Conservation (phyloP, 2,888 invertebrate genomes). For the Syritta pipiens region DNA sequence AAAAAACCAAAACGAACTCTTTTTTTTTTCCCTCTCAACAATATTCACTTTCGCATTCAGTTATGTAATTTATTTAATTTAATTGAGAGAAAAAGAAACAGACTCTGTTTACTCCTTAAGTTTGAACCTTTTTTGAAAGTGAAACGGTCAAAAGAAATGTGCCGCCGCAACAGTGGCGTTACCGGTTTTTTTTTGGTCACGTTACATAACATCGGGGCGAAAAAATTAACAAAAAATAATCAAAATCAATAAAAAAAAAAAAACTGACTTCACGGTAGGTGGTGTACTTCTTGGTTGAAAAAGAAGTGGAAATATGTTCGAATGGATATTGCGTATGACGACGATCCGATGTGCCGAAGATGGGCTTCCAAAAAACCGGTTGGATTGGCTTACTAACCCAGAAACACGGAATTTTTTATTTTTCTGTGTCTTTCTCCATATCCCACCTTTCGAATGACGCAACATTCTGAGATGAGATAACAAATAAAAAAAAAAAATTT, state of each 20-base stretch:
- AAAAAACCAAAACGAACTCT: no score
- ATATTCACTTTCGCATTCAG: constrained; percentile 33
- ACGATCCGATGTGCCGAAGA: constrained; percentile 26
- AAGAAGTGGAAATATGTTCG: no score
- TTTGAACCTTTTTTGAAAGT: constrained; percentile 51
- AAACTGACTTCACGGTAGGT: constrained; percentile 16
- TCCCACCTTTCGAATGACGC: constrained; percentile 35
- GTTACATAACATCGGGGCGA: constrained; percentile 58
- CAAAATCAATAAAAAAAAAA: constrained; percentile 24
- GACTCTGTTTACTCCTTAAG: constrained; percentile 26
- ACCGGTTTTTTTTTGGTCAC: constrained; percentile 58
- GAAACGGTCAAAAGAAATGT: constrained; percentile 52
- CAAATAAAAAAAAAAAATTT: constrained; percentile 14
- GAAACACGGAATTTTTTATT: constrained; percentile 25
- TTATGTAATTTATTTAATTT: constrained; percentile 52
- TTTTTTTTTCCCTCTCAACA: neutral
- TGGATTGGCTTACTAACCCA: constrained; percentile 64
- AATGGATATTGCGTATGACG: constrained; percentile 36
- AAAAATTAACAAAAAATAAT: constrained; percentile 19
- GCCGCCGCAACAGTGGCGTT: constrained; percentile 21
- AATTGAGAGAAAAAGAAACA: constrained; percentile 27
- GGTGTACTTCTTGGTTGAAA: neutral
- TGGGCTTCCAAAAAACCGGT: constrained; percentile 49
- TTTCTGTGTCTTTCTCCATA: neutral
- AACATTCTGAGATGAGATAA: constrained; percentile 10